Evolutionary conservation across 37 sponge, comb jelly and placozoan species (phyloP), one percentile per base, ranked within the genome.

Genomic region (Agelas oroides): DNA sequence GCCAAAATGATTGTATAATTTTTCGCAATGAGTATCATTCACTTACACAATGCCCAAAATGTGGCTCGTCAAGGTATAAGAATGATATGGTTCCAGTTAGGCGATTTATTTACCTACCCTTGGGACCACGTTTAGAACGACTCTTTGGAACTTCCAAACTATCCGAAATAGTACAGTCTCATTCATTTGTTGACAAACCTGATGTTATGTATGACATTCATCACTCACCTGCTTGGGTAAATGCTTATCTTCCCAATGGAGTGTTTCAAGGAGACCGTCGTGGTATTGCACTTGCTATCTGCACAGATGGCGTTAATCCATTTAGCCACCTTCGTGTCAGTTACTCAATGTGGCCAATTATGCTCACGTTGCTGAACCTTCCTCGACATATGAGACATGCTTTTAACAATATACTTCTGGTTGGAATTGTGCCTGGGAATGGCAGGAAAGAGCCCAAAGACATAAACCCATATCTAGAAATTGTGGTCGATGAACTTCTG

Each of bases 231-330:
- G 60, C 61, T 12, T 76, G 60, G 76, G 12, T 5, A 12, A 18
- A 1, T 33, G 60, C 59, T 31, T 76, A 76, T 34, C 1, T 2
- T 33, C 6, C 1, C 18, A 33, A 25, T 41, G 76, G 76, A 0
- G 2, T 62, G 2, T 78, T 78, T 35, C n/a, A 58, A 63, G 78
- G 78, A 23, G 78, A 78, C 33, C 65, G 39, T 13, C 35, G 78
- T 25, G 78, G 78, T 6, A 62, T 78, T 37, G 6, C 78, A 2
- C 62, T 78, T 5, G 78, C 71, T 3, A 31, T 81, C 1, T 83
- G 84, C 31, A 38, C 84, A 32, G 84, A 83, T 83, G 84, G 84
- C 1, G 59, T 71, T 0, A 83, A 83, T 32, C 84, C 84, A 14
- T 83, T 83, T 83, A 21, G 54, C 25, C 56, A 83, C 5, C 33